Base-by-base conservation (phyloP, 2,888 invertebrate genomes). In the Lysandra coridon region DNA sequence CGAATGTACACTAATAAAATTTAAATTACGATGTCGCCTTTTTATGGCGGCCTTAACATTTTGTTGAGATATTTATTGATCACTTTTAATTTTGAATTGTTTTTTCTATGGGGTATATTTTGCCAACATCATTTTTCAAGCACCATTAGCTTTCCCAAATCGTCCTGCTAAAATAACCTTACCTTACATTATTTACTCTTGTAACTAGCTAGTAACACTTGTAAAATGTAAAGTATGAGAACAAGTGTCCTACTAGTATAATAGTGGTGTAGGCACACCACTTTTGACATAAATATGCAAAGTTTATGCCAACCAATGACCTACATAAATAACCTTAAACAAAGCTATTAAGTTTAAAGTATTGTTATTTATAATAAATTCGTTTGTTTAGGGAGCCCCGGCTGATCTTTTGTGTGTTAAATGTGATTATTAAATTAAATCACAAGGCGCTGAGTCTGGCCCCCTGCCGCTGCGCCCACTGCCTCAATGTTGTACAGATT, bases 401-500 rank as follows among this genome's bases (percentile, higher is more conserved):
- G 49, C 33, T 78, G 69, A 73, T 78, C 78, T 53, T 78, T 78
- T 79, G 74, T 82, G 83, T 86, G 87, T 85, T 85, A 86, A 88
- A 87, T 83, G 88, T 88, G 90, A 90, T 92, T 91, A 92, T 91
- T 91, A 88, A 92, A 91, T 90, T 89, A 89, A 89, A 87, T 84
- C 85, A 86, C 81, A 83, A 84, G 87, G 83, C 85, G 83, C 83
- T 85, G 86, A 87, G 85, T 84, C 82, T 79, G 86, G 86, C 85
- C 87, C 89, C 92, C 91, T 84, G 90, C 88, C 81, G 91, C 77
- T 86, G 85, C 85, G 85, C 85, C 88, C 89, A 88, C 91, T 86
- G 85, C 83, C 85, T 83, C 84, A 84, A 74, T 79, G 78, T 80
- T 81, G 80, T 73, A 78, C 53, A 78, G 79, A 81, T 82, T 81